Evolutionary conservation across 2,888 invertebrate genomes (phyloP).

Genomic region (Teinopalpus imperialis): DNA sequence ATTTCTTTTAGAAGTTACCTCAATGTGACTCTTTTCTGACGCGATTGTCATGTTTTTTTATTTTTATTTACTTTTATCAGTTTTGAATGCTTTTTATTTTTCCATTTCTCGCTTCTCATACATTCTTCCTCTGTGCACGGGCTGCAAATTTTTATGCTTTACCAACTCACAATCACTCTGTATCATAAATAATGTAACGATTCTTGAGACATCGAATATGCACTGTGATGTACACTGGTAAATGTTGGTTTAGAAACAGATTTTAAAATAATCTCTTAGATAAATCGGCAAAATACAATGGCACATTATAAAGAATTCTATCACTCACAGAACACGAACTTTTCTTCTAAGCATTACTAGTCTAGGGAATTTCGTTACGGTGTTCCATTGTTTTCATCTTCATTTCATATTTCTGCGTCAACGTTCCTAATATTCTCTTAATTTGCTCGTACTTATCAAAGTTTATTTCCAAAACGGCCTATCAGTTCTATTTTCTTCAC

Average conservation of each 20-base stretch:
- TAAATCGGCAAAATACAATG: slow-evolving; percentile 46
- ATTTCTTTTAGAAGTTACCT: slow-evolving; percentile 62
- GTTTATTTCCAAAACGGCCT: slow-evolving; percentile 82
- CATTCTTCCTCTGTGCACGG: slow-evolving; percentile 78
- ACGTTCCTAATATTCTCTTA: slow-evolving; percentile 62
- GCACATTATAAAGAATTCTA: slow-evolving; percentile 56
- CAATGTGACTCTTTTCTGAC: slow-evolving; percentile 46
- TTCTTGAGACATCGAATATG: slow-evolving; percentile 62
- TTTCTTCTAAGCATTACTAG: slow-evolving; percentile 45
- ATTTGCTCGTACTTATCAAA: slow-evolving; percentile 71
- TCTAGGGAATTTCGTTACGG: slow-evolving; percentile 44
- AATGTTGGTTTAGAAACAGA: slow-evolving; percentile 54
- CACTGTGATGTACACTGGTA: slow-evolving; percentile 68
- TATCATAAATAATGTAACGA: slow-evolving; percentile 64
- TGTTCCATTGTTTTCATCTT: slow-evolving; percentile 52
- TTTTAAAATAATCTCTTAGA: slow-evolving; percentile 43
- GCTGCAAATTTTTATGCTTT: slow-evolving; percentile 74
- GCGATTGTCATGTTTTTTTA: slow-evolving; percentile 52
- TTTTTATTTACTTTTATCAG: slow-evolving; percentile 69
- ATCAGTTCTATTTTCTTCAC: slow-evolving; percentile 72
- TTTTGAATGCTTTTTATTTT: slow-evolving; percentile 61
- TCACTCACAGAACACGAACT: slow-evolving; percentile 44
- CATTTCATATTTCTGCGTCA: slow-evolving; percentile 59
- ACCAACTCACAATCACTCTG: slow-evolving; percentile 71
- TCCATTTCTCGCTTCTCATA: slow-evolving; percentile 77